These are phyloP conservation scores for Eustalomyia histrio DNA, from an alignment of 2,888 invertebrate genomes.

Conservation along the genomic window DNA sequence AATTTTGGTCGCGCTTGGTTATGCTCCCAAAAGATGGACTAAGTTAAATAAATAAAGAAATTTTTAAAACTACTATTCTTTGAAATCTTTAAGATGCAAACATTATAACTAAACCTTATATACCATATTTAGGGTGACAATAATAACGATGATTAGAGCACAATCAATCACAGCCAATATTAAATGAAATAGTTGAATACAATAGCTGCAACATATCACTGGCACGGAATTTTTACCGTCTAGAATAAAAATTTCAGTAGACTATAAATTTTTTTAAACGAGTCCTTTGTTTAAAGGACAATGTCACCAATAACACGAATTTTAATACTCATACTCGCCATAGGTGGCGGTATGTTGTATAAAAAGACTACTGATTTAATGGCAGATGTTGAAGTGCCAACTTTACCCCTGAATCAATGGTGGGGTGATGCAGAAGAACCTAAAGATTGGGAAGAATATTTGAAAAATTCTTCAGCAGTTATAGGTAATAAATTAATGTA, in stretches of 20 bases:
- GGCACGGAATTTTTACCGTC: background rate
- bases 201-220: conserved; percentile 41
- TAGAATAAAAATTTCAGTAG: background rate
- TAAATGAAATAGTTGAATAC: conserved; percentile 39
- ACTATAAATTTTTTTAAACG: background rate
- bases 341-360: conserved; percentile 70
- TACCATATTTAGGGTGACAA: background rate
- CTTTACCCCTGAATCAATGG: conserved; percentile 72
- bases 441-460: conserved; percentile 70
- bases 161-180: conserved; percentile 23
- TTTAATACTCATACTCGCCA: conserved; percentile 70
- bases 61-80: too few species aligned
- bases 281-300: background rate
- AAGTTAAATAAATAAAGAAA: too few species aligned
- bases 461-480: conserved; percentile 71
- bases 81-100: background rate
- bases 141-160: conserved; percentile 21
- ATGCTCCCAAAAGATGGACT: too few species aligned
- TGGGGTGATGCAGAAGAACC: conserved; percentile 75
- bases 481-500: conserved; percentile 70
- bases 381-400: conserved; percentile 69
- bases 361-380: conserved; percentile 68
- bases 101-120: background rate
- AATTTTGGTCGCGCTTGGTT: too few species aligned
- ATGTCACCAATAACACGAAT: conserved; percentile 71